Percentiles rank a stretch among this genome's conserved stretches.
Evolutionary conservation across 1,140 invertebrate genomes (phyloP).

Genomic region (Drosophila asahinai): DNA sequence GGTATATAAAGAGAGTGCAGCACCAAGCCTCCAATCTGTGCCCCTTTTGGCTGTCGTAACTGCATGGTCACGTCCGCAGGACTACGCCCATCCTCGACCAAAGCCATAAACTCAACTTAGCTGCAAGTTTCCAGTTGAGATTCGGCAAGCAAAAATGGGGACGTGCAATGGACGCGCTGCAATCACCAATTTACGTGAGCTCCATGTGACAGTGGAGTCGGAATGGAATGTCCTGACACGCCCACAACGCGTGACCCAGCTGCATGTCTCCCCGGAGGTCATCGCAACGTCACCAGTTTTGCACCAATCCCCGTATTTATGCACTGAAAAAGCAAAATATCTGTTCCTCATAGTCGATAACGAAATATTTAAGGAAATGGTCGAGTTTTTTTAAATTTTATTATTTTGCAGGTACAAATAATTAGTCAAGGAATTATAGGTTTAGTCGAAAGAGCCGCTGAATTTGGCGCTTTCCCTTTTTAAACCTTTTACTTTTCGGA

Average conservation of each 20-base stretch:
- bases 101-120: conserved; percentile 73
- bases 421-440: no score
- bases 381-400: no score
- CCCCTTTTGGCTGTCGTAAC: conserved; percentile 28
- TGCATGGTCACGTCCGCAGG: conserved; percentile 72
- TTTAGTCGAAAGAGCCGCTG: no score
- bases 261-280: conserved; percentile 25
- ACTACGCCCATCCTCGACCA: conserved; percentile 34
- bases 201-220: conserved; percentile 43
- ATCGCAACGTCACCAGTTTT: conserved; percentile 16
- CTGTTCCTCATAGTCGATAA: background rate
- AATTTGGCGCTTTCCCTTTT: no score
- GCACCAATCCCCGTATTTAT: background rate
- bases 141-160: conserved; percentile 50
- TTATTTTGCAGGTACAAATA: no score
- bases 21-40: conserved; percentile 31
- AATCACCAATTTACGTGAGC: conserved; percentile 71
- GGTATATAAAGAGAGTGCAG: background rate
- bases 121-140: conserved; percentile 76
- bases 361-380: background rate
- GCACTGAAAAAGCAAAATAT: background rate
- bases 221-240: conserved; percentile 18
- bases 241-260: conserved; percentile 43
- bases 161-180: conserved; percentile 69
- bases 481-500: no score